A percentile compares a stretch with the other conserved stretches of the same genome.
These are phyloP conservation scores for Drosophila persimilis DNA, from an alignment of 1,140 invertebrate genomes.

Conservation along the genomic window DNA sequence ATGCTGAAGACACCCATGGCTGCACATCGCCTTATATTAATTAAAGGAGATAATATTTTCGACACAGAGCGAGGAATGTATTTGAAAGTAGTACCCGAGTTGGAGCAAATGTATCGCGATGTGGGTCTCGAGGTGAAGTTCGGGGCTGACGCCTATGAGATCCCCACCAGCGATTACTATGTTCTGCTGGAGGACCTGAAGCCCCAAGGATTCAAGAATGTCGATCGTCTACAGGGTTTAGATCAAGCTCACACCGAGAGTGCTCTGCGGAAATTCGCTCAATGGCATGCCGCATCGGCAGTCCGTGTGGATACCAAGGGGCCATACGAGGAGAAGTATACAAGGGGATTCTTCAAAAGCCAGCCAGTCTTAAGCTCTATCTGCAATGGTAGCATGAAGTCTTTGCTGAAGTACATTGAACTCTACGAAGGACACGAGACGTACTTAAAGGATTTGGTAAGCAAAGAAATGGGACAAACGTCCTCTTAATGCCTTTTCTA, in stretches of 20 bases:
- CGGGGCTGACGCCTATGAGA: conserved; percentile 57
- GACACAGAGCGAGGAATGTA: conserved; percentile 63
- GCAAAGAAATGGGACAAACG: neutral
- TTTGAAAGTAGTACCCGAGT: conserved; percentile 54
- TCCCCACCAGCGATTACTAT: conserved; percentile 38
- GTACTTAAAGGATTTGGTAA: conserved; percentile 54
- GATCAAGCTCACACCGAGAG: conserved; percentile 83
- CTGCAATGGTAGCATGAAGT: conserved; percentile 3
- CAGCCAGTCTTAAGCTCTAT: conserved; percentile 6
- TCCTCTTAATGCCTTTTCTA: neutral
- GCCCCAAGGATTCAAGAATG: conserved; percentile 76
- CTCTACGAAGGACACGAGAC: conserved; percentile 40
- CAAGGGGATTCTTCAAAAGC: conserved; percentile 32
- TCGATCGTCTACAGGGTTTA: conserved; percentile 84
- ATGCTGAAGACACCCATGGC: conserved; percentile 59
- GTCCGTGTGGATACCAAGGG: conserved; percentile 83
- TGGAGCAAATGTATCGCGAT: conserved; percentile 65
- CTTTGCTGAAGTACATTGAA: conserved; percentile 27
- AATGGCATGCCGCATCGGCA: conserved; percentile 84
- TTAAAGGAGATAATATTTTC: conserved; percentile 44
- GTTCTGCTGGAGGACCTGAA: conserved; percentile 85
- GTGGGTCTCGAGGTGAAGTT: conserved; percentile 67
- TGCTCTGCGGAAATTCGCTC: conserved; percentile 84
- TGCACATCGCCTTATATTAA: conserved; percentile 34
- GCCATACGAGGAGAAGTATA: conserved; percentile 46